Base-by-base conservation (phyloP, 2,888 invertebrate genomes). In the Aphelenchoides bicaudatus region DNA sequence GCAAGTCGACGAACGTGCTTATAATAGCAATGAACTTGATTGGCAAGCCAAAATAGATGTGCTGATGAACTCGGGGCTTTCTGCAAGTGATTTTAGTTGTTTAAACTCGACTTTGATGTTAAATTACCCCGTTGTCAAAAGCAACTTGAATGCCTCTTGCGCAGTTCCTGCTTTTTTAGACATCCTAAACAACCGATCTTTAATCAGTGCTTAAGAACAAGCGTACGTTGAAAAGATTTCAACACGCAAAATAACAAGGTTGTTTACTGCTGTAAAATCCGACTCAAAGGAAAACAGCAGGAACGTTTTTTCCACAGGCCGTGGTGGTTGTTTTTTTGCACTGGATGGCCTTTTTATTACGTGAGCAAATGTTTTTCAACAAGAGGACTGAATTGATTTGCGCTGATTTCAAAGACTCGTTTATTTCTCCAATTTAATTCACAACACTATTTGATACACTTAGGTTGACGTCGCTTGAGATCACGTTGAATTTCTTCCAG, bases 401-500 rank as follows among this genome's bases (percentile, higher is more conserved):
- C n/a, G n/a, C n/a, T n/a, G n/a, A n/a, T n/a, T n/a, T n/a, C n/a
- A n/a, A n/a, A n/a, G n/a, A n/a, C n/a, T 10, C 10, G 34, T n/a
- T 10, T n/a, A n/a, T 34, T 10, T 34, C 10, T 10, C 34, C 34
- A 10, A 10, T 10, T 34, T 34, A 10, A 34, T 34, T 34, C 34
- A 34, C 34, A n/a, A 10, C 34, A 34, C 34, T n/a, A 34, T 34
- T 34, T n/a, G n/a, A 34, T 10, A 34, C 34, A 34, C 34, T 43
- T 43, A 19, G 43, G 23, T 6, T 25, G 43, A 8, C 43, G 6
- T 57, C 3, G 38, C 34, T 49, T 30, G 60, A 66, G 64, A n/a
- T 59, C 69, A 5, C 30, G 37, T 16, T 69, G 31, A 21, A 66
- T 51, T 39, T 66, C 57, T 23, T 70, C 66, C 30, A 66, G 31